These are phyloP conservation scores for Sitophilus oryzae DNA, from an alignment of 1,140 invertebrate species.

Conservation along the genomic window DNA sequence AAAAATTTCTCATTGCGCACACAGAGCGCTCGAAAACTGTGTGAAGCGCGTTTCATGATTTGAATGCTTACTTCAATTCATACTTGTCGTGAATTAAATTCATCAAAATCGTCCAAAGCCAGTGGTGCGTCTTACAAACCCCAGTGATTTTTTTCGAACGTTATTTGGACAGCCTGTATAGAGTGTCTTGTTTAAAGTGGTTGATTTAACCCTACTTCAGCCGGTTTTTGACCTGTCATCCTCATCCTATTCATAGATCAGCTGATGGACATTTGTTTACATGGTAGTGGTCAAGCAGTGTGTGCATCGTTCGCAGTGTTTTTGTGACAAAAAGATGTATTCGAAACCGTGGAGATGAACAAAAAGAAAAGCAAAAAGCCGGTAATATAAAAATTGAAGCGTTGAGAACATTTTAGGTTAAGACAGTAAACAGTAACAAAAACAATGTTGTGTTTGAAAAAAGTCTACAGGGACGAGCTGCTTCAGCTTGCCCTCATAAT, in stretches of 20 bases:
- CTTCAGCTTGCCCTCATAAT: constrained; percentile 71
- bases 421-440: constrained; percentile 6
- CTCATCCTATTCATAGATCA: constrained; percentile 26
- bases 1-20: background rate
- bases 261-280: constrained; percentile 26
- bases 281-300: constrained; percentile 1
- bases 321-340: constrained; percentile 14
- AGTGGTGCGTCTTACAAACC: no score
- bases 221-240: constrained; percentile 27
- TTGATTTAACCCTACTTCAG: constrained; percentile 13
- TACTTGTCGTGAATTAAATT: background rate
- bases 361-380: constrained; percentile 4
- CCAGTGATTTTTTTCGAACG: no score
- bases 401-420: constrained; percentile 5
- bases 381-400: background rate
- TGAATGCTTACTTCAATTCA: background rate
- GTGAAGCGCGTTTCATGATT: background rate
- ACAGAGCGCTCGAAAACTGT: background rate
- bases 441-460: constrained; percentile 66
- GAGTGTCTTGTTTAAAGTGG: background rate
- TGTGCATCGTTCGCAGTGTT: constrained; percentile 2
- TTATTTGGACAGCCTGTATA: background rate
- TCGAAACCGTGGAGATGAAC: constrained; percentile 4
- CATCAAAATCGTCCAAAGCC: background rate
- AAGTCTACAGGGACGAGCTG: constrained; percentile 70